Base-by-base conservation (phyloP, 2,888 invertebrate species). In the Parasteatoda lunata region DNA sequence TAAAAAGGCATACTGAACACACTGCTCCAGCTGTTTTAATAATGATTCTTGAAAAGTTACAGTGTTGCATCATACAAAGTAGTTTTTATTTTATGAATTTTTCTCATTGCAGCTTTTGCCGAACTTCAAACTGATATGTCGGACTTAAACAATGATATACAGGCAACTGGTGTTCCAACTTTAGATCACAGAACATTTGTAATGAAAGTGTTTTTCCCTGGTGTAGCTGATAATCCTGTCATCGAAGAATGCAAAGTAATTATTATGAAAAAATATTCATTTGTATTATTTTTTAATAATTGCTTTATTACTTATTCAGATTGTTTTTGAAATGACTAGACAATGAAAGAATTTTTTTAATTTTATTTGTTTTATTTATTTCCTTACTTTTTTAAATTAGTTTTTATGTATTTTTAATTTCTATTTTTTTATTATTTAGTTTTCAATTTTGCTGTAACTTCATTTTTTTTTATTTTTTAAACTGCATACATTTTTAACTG, bases 41-140 rank as follows among this genome's bases (percentile, higher is more conserved):
- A 45, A n/a, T 4, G 5, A 30, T 68, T 4, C 52, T 48, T 52
- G 59, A 59, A 7, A 59, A 11, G 9, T 59, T 6, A n/a, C 30
- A 30, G 30, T 1, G 30, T 30, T 30, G 30, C 30, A 30, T 30
- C 0, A 30, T 30, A 30, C 30, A 30, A 30, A 30, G 30, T 30
- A 30, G 0, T 30, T 30, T 0, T 30, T 30, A 30, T 30, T 30
- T 30, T 1, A 30, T 30, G 30, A 30, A 30, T 30, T 77, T 5
- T 77, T 47, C 52, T 66, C 52, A 30, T 76, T 92, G 59, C 90
- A 93, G 90, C 90, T 4, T 90, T 90, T 76, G 90, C 89, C n/a
- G 90, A 99, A 93, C 94, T 99, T 80, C 99, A 99, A 93, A 99
- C 99, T 11, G 98, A 99, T 93, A 89, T 90, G 89, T 89, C 89